These are phyloP conservation scores for Lanius collurio DNA, from an alignment of 2,113 vertebrate species.

Conservation along the genomic window DNA sequence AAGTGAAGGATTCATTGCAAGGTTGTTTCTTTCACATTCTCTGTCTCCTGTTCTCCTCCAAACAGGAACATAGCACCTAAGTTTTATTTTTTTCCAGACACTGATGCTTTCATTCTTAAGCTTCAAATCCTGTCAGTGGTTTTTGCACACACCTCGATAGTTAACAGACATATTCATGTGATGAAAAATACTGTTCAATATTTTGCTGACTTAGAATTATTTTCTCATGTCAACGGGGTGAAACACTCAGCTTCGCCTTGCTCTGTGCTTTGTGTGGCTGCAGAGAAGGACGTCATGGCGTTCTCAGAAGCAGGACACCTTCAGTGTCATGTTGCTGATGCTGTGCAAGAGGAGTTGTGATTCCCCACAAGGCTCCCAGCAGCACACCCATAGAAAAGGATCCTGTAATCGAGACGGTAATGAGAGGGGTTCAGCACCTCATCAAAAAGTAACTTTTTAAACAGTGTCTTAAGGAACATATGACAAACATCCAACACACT, in stretches of 20 bases:
- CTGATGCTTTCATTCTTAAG: background rate
- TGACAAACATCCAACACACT: background rate
- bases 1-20: background rate
- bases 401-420: background rate
- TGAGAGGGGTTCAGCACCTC: background rate
- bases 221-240: background rate
- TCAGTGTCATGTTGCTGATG: background rate
- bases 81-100: background rate
- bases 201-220: background rate
- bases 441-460: background rate
- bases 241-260: background rate
- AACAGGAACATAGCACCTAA: background rate
- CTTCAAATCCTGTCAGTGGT: background rate
- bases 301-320: background rate
- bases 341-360: fast-evolving
- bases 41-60: background rate
- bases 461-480: background rate
- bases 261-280: background rate
- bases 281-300: fast-evolving
- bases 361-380: background rate
- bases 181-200: background rate
- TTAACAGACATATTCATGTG: background rate
- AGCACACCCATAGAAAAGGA: background rate
- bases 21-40: background rate
- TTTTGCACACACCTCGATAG: background rate